Evolutionary conservation across 1,140 invertebrate species (phyloP), one percentile per base, ranked within the genome.

Genomic region (Samia ricini): DNA sequence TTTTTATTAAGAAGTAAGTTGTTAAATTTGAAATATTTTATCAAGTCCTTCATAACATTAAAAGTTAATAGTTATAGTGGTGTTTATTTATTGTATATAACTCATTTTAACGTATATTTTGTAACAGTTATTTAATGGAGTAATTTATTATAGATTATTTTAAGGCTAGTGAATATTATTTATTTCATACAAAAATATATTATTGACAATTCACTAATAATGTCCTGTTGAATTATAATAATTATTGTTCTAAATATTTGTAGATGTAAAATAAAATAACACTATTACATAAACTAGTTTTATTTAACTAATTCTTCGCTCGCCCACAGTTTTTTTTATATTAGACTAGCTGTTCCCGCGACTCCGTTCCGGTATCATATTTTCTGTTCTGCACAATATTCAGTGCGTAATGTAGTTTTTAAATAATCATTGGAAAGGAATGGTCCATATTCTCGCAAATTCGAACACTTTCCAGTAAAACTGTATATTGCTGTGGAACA

Each of bases 111-210:
- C n/a, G 12, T 15, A 15, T 12, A 42, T 15, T 42, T 42, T 42
- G n/a, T 42, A 42, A 42, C 33, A 12, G 33, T 42, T 42, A 42
- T 42, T 42, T 42, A 42, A 42, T 42, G 10, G 33, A 42, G 33
- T 61, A 61, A 49, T 61, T 57, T 56, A 58, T 50, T 56, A 65
- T 60, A 60, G 52, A 64, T 69, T 72, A 69, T 62, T 72, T 67
- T 72, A 75, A 75, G 72, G 72, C 69, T 75, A 75, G 72, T 75
- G 72, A 66, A 74, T 66, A 66, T 62, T 24, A 60, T 65, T 56
- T 65, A 65, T 63, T 62, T 24, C n/a, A 24, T 22, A 24, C 15
- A 21, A 24, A 4, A 55, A n/a, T 12, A 4, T 55, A 55, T 55
- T 55, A 24, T 24, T 12, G 4, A 55, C 22, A 55, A 22, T 55